These are phyloP conservation scores for Polypterus bichir DNA, from an alignment of 2,113 vertebrate species.

Conservation along the genomic window DNA sequence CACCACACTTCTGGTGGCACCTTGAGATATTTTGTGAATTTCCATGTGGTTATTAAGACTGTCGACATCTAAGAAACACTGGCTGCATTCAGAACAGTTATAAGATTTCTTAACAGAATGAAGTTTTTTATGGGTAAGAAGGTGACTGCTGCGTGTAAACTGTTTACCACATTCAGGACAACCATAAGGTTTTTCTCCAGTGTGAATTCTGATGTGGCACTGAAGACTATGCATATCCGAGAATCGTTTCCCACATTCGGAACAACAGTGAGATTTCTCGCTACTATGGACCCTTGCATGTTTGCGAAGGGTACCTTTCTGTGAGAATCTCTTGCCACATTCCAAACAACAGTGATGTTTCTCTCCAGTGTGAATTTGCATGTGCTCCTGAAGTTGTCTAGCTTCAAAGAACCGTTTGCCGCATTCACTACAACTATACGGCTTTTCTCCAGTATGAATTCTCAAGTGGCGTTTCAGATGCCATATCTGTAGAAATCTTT, in stretches of 20 bases:
- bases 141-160: too few species aligned
- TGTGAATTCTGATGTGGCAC: too few species aligned
- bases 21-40: conserved; percentile 25
- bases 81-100: conserved; percentile 27
- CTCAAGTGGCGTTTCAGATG: conserved; percentile 35
- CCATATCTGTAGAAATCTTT: conserved; percentile 26
- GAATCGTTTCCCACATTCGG: too few species aligned
- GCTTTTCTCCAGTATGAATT: conserved; percentile 35
- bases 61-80: conserved; percentile 30
- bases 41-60: conserved; percentile 36
- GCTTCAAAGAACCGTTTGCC: conserved; percentile 38
- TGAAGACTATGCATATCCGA: too few species aligned
- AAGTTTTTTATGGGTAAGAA: conserved; percentile 11
- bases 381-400: conserved; percentile 35
- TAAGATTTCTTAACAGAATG: conserved; percentile 30
- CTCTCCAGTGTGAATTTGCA: conserved; percentile 33
- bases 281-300: too few species aligned
- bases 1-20: conserved; percentile 3
- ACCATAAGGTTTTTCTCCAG: too few species aligned
- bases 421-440: conserved; percentile 36
- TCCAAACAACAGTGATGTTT: conserved; percentile 26
- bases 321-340: conserved; percentile 23
- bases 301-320: too few species aligned
- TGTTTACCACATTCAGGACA: too few species aligned
- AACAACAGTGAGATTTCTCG: too few species aligned